phyloP scores from a whole-genome alignment of 2,888 invertebrate species.

The Palloptera scutellata region DNA sequence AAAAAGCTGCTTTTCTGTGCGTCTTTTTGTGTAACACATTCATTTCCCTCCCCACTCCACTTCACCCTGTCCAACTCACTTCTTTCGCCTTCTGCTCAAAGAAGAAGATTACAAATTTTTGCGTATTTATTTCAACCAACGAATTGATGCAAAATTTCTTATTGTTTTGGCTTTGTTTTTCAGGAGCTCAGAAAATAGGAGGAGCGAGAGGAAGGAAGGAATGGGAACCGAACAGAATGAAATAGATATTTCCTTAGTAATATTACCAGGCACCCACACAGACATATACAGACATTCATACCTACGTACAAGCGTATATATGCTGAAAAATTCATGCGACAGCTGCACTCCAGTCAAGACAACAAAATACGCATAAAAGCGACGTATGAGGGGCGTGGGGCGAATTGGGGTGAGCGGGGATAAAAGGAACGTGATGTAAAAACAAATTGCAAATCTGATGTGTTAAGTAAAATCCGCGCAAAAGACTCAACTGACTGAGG shows the following conservation, averaged over 20 bases:
- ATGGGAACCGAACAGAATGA: background rate
- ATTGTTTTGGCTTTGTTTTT: background rate
- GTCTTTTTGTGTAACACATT: too few species aligned
- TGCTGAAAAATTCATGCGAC: too few species aligned
- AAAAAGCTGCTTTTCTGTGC: background rate
- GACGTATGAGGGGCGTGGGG: too few species aligned
- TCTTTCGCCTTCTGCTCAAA: background rate
- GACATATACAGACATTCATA: background rate
- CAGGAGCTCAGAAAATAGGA: background rate
- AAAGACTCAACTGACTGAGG: constrained; percentile 27
- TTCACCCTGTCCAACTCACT: background rate
- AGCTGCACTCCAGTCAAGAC: background rate
- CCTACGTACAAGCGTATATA: background rate
- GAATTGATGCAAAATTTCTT: constrained; percentile 29
- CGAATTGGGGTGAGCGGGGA: too few species aligned
- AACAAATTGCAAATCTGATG: constrained; percentile 35
- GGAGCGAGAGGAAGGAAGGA: background rate
- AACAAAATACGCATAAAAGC: background rate
- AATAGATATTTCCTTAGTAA: background rate
- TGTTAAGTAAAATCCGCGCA: constrained; percentile 25
- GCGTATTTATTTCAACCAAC: constrained; percentile 25
- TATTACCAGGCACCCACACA: background rate
- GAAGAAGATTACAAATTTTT: constrained; percentile 22
- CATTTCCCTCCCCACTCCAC: background rate
- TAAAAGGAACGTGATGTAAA: constrained; percentile 5